These are phyloP conservation scores for Horisme vitalbata DNA, from an alignment of 2,888 invertebrate species.

Conservation along the genomic window DNA sequence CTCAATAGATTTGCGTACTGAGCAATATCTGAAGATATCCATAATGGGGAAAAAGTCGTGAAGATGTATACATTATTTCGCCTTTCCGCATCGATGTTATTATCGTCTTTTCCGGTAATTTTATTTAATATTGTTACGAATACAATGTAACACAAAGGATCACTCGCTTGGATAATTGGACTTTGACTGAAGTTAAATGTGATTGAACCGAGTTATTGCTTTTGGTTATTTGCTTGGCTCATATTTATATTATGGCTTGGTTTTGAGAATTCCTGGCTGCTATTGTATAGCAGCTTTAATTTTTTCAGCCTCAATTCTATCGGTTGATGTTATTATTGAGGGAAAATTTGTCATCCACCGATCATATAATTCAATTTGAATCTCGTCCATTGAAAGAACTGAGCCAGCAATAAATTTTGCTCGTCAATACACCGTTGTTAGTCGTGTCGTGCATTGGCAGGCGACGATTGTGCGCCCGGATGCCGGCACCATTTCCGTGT, in stretches of 20 bases:
- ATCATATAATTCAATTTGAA: constrained; percentile 20
- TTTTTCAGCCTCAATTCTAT: no score
- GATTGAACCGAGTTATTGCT: background rate
- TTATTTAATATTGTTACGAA: background rate
- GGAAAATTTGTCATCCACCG: constrained; percentile 1
- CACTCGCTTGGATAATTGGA: constrained; percentile 7
- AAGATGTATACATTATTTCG: no score
- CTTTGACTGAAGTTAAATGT: constrained; percentile 1
- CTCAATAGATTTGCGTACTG: no score
- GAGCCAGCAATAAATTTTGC: constrained; percentile 26
- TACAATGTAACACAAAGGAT: constrained; percentile 3
- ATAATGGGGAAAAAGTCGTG: no score
- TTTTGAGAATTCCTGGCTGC: no score
- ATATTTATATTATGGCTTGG: no score
- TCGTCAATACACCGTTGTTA: constrained; percentile 31
- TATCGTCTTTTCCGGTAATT: background rate
- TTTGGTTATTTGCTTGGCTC: background rate
- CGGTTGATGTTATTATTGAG: background rate
- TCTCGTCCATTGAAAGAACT: constrained; percentile 20
- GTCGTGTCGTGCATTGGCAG: constrained; percentile 33
- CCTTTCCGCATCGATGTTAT: background rate
- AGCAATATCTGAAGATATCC: no score
- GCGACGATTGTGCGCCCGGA: constrained; percentile 70
- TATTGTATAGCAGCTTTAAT: no score
- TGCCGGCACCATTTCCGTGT: constrained; percentile 66